Evolutionary conservation across 2,113 vertebrate species (phyloP), one percentile per base, ranked within the genome.

Genomic region (Cairina moschata): DNA sequence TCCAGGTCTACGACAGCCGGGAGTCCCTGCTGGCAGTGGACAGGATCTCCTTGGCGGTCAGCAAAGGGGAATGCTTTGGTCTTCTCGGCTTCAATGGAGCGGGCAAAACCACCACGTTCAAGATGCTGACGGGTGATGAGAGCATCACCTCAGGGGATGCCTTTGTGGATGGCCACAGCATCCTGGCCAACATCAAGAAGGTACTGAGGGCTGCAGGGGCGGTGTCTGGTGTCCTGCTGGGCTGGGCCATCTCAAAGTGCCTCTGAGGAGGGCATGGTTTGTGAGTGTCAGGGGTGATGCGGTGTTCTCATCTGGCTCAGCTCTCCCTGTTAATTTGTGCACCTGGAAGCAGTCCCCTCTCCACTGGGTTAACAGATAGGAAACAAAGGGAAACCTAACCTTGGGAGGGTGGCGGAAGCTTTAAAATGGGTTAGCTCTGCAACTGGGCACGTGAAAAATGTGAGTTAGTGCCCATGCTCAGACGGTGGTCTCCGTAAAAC

Each of bases 81-180:
- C 97, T 99, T 29, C 98, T 99, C 56, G 99, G 99, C 80, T 99
- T 99, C 97, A 99, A 99, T 0, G 99, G 99, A 52, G 99, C 99
- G 0, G 99, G 99, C 29, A 99, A 99, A 97, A 99, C 99, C 83
- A 99, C 99, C 7, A 99, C 99, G 25, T 99, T 99, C 98, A 99
- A 99, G 96, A 99, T 99, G 99, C 97, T 99, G 97, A 99, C 99
- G 0, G 99, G 99, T 4, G 99, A 99, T 0, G 99, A 99, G 97
- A 98, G 97, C 8, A 97, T 99, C 68, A 99, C 98, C 0, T 98
- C 98, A 0, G 99, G 99, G 28, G 99, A 99, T 0, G 99, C 99
- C 86, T 99, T 98, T 56, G 98, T 99, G 17, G 99, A 99, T 32
- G 99, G 99, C 48, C 98, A 99, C 98, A 99, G 99, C 97, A 98